Evolutionary conservation across 2,797 vertebrate species (phyloP).

Genomic region (Lagorchestes hirsutus): DNA sequence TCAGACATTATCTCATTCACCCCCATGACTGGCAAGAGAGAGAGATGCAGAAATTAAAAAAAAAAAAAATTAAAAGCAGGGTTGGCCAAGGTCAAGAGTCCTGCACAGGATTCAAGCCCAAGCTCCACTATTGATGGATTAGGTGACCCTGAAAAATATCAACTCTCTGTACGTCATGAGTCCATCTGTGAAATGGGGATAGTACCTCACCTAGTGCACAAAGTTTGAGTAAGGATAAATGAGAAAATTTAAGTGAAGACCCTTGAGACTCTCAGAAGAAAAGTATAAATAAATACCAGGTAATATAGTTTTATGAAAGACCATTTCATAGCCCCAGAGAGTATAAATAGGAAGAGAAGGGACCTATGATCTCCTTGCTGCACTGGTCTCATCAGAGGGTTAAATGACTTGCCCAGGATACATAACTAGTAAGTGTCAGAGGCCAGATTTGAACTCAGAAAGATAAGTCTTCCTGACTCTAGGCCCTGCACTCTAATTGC

Average conservation of each 20-base stretch:
- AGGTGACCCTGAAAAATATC: not conserved
- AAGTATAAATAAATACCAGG: conserved; percentile 57
- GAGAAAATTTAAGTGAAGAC: conserved; percentile 23
- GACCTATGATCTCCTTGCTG: not conserved
- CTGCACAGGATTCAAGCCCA: not conserved
- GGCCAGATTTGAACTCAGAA: not conserved
- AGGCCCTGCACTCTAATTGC: not conserved
- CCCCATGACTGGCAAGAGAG: conserved; percentile 7
- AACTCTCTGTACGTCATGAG: not conserved
- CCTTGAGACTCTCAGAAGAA: conserved; percentile 34
- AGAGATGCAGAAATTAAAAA: conserved; percentile 4
- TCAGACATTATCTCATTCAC: conserved; percentile 56
- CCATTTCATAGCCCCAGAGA: not conserved
- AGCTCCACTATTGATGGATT: not conserved
- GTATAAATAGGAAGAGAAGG: not conserved
- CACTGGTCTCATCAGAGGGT: not conserved
- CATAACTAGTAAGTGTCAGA: not conserved
- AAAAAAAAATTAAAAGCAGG: not conserved
- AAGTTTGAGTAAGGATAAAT: conserved; percentile 32
- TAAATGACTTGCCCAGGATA: not conserved
- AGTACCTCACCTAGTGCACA: not conserved
- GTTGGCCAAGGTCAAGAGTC: not conserved
- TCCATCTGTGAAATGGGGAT: conserved; percentile 21
- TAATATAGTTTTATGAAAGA: conserved; percentile 39
- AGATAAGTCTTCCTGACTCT: not conserved